phyloP scores from a whole-genome alignment of 2,797 vertebrate genomes.

The Lutjanus argentimaculatus region DNA sequence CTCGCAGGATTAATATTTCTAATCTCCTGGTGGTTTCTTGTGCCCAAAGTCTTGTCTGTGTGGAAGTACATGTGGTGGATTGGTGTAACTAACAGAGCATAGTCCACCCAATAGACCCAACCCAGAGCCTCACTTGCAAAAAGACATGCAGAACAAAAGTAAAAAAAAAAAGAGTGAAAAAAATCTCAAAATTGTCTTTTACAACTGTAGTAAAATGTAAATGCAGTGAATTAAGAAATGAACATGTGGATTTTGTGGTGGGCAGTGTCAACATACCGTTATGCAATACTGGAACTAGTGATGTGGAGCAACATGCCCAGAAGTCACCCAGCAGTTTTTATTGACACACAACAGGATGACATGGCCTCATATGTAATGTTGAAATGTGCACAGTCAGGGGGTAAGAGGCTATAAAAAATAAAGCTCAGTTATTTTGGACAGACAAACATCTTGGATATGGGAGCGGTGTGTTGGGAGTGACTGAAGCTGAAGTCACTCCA shows the following conservation, averaged over 20 bases:
- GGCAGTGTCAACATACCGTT: constrained; percentile 35
- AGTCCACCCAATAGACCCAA: neutral
- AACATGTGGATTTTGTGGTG: neutral
- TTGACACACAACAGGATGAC: constrained; percentile 45
- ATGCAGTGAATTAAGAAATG: constrained; percentile 18
- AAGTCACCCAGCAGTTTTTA: constrained; percentile 29
- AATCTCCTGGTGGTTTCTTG: constrained; percentile 19
- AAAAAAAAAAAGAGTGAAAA: neutral
- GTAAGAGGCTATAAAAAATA: neutral
- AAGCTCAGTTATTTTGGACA: neutral
- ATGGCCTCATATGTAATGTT: constrained; percentile 14
- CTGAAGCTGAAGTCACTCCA: neutral
- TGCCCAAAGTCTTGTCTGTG: neutral
- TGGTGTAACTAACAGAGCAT: neutral
- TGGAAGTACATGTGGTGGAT: neutral
- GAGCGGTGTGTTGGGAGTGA: neutral
- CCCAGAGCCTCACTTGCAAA: neutral
- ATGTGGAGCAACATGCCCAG: constrained; percentile 19
- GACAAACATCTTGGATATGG: neutral
- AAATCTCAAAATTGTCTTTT: neutral
- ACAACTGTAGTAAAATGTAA: neutral
- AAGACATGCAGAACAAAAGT: neutral
- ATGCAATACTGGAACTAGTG: constrained; percentile 28
- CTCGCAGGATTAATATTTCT: constrained; percentile 45
- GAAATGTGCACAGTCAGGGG: constrained; percentile 26